A percentile compares a stretch with the other conserved stretches of the same genome.
Conservation (phyloP, 2,797 vertebrate species). For the Spheniscus humboldti region DNA sequence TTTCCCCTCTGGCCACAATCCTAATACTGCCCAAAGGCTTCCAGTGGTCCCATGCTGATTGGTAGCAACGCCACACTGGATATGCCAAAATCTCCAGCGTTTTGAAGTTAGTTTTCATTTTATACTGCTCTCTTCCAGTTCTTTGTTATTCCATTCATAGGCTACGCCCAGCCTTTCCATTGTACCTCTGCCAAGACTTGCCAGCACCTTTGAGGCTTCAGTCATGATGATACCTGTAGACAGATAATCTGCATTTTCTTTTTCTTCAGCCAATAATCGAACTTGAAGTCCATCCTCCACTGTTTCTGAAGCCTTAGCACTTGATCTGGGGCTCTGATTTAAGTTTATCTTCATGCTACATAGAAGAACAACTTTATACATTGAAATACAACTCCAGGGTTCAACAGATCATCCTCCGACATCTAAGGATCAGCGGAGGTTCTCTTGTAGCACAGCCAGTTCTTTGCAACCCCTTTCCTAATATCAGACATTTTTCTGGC, state of each 20-base stretch:
- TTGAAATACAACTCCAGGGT: neutral
- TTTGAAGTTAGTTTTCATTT: neutral
- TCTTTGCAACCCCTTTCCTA: neutral
- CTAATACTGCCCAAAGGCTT: neutral
- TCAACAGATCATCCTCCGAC: neutral
- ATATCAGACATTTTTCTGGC: neutral
- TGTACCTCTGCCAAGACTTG: neutral
- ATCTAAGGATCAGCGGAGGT: neutral
- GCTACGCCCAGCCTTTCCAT: neutral
- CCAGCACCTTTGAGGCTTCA: neutral
- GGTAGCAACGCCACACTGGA: rapidly evolving
- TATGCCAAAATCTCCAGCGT: neutral
- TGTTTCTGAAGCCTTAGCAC: neutral
- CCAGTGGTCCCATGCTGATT: too few species aligned
- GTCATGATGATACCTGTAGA: neutral
- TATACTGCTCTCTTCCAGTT: neutral
- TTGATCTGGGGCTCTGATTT: neutral
- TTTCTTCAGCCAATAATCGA: neutral
- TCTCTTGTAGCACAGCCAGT: neutral
- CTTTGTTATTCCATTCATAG: neutral
- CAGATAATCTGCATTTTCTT: neutral
- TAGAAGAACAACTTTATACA: neutral
- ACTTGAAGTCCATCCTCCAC: neutral
- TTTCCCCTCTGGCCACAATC: neutral
- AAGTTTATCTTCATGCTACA: neutral